Conservation (phyloP, 2,113 vertebrate species). For the Tragulus kanchil region DNA sequence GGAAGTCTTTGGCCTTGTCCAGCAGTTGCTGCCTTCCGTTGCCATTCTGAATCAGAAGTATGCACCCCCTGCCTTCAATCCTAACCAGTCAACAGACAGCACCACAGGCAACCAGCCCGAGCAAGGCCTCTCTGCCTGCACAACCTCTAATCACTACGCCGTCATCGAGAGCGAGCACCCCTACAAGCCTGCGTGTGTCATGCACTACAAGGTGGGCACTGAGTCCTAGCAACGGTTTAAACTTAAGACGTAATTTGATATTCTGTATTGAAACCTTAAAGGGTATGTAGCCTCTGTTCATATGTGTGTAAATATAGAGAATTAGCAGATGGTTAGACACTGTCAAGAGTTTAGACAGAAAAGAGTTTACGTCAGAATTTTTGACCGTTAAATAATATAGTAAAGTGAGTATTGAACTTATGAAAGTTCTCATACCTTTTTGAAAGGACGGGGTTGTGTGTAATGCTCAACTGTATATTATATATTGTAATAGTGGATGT, state of each 20-base stretch:
- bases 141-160: constrained; percentile 97
- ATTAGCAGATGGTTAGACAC: background rate
- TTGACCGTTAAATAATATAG: background rate
- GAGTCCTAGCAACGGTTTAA: background rate
- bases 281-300: background rate
- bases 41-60: constrained; percentile 99
- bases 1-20: constrained; percentile 98
- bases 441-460: background rate
- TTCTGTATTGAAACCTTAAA: background rate
- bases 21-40: constrained; percentile 96
- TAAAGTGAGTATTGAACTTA: background rate
- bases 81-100: constrained; percentile 99
- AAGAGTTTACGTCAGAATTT: background rate
- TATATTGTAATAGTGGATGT: background rate
- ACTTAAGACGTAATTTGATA: background rate
- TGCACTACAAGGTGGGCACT: constrained; percentile 94
- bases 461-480: background rate
- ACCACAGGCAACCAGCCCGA: constrained; percentile 98
- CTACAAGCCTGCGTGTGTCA: constrained; percentile 96
- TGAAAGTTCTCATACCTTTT: constrained; percentile 5
- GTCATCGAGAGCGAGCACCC: constrained; percentile 98
- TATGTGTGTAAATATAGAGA: background rate
- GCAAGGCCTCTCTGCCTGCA: constrained; percentile 97
- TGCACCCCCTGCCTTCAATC: constrained; percentile 98
- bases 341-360: background rate